Evolutionary conservation across 2,113 vertebrate species (phyloP), one percentile per base, ranked within the genome.

Genomic region (Hippocampus comes): DNA sequence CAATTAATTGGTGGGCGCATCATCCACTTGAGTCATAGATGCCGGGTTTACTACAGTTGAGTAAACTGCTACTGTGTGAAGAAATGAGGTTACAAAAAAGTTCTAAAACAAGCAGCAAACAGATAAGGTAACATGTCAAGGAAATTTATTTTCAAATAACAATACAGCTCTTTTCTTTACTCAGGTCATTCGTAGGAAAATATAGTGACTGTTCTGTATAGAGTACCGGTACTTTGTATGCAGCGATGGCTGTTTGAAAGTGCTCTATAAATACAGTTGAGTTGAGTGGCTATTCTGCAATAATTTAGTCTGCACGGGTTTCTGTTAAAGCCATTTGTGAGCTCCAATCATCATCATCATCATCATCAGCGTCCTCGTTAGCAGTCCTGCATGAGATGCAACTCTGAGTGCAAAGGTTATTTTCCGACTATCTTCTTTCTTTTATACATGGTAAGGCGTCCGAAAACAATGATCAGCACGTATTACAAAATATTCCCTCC

Each of bases 401-500:
- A 20, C 17, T 63, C 30, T 9, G 10, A 38, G 61, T 61, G 59
- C 20, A 56, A 60, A 60, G 15, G 57, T 41, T 63, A 14, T 17
- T 15, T 59, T 15, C n/a, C 25, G 5, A 27, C 14, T 15, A 84
- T 77, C 80, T 64, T 76, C 79, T 79, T 89, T 34, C 59, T 64
- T 87, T 80, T 80, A 60, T 83, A 90, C 89, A 84, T 77, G 68
- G 85, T 95, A 96, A 95, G 95, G 94, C 95, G 96, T 92, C 93
- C 82, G 74, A 81, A 89, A 66, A 25, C 27, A 85, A 90, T 89
- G 85, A 92, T 92, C 93, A 94, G 94, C 94, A 93, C 90, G 84
- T 90, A 70, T 87, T 78, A 55, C 88, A 75, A 75, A 78, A 23
- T 41, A 20, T 78, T 76, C 55, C 10, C 64, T 67, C 53, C 48